phyloP scores from a whole-genome alignment of 2,113 vertebrate species.

The Ascaphus truei region DNA sequence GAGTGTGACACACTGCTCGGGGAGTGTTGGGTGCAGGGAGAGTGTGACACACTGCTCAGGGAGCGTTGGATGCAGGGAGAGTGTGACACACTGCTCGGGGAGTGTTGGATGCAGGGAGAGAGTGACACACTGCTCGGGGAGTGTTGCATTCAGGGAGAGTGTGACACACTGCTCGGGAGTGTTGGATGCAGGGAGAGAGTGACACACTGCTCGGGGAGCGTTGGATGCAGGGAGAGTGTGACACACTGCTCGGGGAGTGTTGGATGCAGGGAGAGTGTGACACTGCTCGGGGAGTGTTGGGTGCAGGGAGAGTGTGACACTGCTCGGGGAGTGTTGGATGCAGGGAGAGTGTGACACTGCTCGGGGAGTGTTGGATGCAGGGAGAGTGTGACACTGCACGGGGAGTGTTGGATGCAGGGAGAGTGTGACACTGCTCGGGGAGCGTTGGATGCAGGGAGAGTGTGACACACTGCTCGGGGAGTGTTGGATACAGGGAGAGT shows the following conservation, averaged over 20 bases:
- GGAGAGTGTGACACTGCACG: neutral
- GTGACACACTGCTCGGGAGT: neutral
- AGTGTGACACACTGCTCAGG: neutral
- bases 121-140: neutral
- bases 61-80: neutral
- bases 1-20: neutral
- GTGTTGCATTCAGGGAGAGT: neutral
- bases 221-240: neutral
- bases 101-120: neutral
- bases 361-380: neutral
- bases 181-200: neutral
- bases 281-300: neutral
- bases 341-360: neutral
- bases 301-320: neutral
- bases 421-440: neutral
- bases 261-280: neutral
- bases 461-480: neutral
- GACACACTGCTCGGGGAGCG: neutral
- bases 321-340: neutral
- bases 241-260: neutral
- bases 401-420: neutral
- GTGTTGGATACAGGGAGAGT: neutral
- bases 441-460: neutral
- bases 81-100: neutral
- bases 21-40: neutral